These are phyloP conservation scores for Tinamus guttatus DNA, from an alignment of 2,113 vertebrate species.

Conservation along the genomic window DNA sequence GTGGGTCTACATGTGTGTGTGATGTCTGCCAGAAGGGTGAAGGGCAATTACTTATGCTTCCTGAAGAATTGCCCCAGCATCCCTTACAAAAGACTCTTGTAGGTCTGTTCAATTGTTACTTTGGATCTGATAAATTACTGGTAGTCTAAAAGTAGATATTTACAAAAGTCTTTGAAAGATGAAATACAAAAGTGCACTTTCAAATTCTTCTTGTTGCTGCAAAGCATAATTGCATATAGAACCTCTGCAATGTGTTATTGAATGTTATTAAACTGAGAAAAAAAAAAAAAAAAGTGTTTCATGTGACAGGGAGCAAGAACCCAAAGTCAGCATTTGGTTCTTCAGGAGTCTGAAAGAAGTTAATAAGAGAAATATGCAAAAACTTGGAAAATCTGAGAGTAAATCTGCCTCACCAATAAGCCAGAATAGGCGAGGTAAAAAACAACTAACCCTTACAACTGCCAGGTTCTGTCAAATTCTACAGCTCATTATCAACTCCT, in stretches of 20 bases:
- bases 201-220: not conserved
- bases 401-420: not conserved
- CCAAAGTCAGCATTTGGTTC: not conserved
- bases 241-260: accelerated
- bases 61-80: not conserved
- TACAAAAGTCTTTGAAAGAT: not conserved
- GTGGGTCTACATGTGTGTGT: not conserved
- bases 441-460: not conserved
- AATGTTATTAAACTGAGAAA: not conserved
- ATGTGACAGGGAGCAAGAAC: not conserved
- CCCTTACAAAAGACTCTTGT: not conserved
- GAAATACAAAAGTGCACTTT: not conserved
- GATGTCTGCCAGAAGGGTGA: not conserved
- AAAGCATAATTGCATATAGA: not conserved
- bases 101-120: not conserved
- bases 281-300: not conserved
- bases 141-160: not conserved
- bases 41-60: not conserved
- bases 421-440: not conserved
- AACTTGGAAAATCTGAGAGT: not conserved
- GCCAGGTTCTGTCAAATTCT: not conserved
- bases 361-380: not conserved
- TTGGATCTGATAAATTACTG: not conserved
- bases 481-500: not conserved
- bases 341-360: not conserved